Evolutionary conservation across 2,797 vertebrate species (phyloP).

Genomic region (Gymnoscopelus braueri): DNA sequence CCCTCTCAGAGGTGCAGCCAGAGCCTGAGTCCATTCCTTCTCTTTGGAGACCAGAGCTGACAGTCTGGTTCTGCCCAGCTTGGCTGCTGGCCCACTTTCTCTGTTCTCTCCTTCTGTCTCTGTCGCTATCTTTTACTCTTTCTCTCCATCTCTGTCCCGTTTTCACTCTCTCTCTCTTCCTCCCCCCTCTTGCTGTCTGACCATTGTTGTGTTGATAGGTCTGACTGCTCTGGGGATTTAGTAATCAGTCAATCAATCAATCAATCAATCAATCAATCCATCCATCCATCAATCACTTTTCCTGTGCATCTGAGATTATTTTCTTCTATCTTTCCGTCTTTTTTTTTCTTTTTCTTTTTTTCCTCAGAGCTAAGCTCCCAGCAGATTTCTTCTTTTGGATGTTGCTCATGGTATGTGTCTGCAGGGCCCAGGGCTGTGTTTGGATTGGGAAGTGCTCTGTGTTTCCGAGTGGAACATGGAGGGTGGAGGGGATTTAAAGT

Average conservation of each 20-base stretch:
- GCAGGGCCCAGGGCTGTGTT: not conserved
- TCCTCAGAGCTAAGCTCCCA: constrained; percentile 11
- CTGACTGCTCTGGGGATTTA: constrained; percentile 30
- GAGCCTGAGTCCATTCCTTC: constrained; percentile 58
- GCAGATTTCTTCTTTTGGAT: constrained; percentile 10
- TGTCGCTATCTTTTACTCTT: not conserved
- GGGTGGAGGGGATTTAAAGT: not conserved
- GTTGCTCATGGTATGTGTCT: not conserved
- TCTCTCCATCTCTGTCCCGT: not conserved
- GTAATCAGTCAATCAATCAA: constrained; percentile 33
- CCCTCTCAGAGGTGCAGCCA: constrained; percentile 67
- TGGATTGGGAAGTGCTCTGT: not conserved
- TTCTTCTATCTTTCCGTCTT: too few relatives aligned
- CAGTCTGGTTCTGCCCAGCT: constrained; percentile 52
- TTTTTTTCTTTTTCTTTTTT: constrained; percentile 3
- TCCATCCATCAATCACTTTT: constrained; percentile 22
- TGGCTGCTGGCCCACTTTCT: constrained; percentile 26
- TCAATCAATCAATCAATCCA: constrained; percentile 24
- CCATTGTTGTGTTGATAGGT: constrained; percentile 30
- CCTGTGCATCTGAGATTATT: constrained; percentile 4
- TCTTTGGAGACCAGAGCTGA: constrained; percentile 64
- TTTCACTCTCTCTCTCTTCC: not conserved
- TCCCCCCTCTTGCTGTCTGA: constrained; percentile 17
- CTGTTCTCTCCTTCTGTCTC: not conserved
- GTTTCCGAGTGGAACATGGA: not conserved